A percentile compares a stretch with the other conserved stretches of the same genome.
phyloP scores from a whole-genome alignment of 2,113 vertebrate species.

The Psittacus erithacus region DNA sequence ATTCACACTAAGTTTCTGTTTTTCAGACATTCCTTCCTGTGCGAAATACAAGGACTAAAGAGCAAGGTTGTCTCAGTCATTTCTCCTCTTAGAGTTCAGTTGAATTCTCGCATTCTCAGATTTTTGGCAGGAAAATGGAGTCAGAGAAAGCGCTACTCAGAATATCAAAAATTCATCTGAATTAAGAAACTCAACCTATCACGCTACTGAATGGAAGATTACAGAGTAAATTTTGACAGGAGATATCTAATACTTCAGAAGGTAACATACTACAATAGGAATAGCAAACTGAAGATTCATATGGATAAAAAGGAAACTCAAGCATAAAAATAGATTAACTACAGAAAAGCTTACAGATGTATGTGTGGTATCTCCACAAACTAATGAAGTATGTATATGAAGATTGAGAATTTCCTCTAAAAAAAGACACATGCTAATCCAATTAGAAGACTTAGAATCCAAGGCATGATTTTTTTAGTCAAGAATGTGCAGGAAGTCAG shows the following conservation, averaged over 20 bases:
- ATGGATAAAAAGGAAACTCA: neutral
- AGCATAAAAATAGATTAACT: neutral
- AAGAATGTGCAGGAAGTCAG: neutral
- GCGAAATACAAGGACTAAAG: neutral
- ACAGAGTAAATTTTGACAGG: neutral
- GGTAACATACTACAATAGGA: neutral
- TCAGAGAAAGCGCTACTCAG: neutral
- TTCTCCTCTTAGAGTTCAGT: neutral
- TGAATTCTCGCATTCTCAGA: neutral
- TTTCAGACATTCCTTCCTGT: neutral
- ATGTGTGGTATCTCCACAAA: neutral
- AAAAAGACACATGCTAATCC: neutral
- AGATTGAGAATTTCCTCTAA: neutral
- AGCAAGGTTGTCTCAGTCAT: neutral
- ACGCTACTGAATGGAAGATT: neutral
- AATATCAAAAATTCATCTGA: neutral
- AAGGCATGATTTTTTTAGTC: neutral
- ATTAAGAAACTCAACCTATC: neutral
- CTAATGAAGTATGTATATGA: neutral
- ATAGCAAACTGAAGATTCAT: neutral
- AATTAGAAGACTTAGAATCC: neutral
- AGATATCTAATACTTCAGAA: neutral
- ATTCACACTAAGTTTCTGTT: neutral
- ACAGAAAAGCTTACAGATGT: neutral
- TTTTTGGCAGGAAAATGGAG: neutral